Evolutionary conservation across 2,888 invertebrate species (phyloP), one percentile per base, ranked within the genome.

Genomic region (Limnephilus rhombicus): DNA sequence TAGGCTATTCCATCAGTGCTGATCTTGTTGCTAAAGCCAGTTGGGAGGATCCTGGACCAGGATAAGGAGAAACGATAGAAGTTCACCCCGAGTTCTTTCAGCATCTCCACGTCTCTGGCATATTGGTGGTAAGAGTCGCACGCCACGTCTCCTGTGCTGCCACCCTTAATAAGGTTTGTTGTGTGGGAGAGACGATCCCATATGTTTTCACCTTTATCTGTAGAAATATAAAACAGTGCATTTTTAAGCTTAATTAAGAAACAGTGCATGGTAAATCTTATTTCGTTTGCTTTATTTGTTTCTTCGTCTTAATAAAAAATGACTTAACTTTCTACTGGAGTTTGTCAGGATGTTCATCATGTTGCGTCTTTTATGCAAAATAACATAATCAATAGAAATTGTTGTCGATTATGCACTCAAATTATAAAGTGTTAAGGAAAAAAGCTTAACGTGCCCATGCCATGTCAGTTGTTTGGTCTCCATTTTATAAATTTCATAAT

Each of bases 41-140:
- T 95, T 0, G 97, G 97, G 94, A 97, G 95, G 80, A 98, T 96
- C 81, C 98, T 95, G 1, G 97, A 94, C 98, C 98, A 98, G 0
- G 97, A 96, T 49, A 97, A 94, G 0, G 97, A 97, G 94, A 97
- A 97, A 29, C 97, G 95, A 94, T 97, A 97, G 91, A 96, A 95
- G 89, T 96, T 94, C 0, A 96, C 96, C 18, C 96, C 95, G 34
- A 96, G 94, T 83, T 96, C 95, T 31, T 95, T 95, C 1, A 96
- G 93, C 94, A 96, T 95, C 94, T 95, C 94, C 0, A 96, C 95
- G 94, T 96, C 96, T 81, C 95, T 96, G 94, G 95, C 95, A 94
- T 95, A 96, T 93, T 87, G 82, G 29, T 89, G 37, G 87, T 92
- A 93, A 4, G 93, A 93, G 80, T 93, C 92, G 24, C 91, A 90